These are phyloP conservation scores for Molossus molossus DNA, from an alignment of 2,797 vertebrate genomes.

Conservation along the genomic window DNA sequence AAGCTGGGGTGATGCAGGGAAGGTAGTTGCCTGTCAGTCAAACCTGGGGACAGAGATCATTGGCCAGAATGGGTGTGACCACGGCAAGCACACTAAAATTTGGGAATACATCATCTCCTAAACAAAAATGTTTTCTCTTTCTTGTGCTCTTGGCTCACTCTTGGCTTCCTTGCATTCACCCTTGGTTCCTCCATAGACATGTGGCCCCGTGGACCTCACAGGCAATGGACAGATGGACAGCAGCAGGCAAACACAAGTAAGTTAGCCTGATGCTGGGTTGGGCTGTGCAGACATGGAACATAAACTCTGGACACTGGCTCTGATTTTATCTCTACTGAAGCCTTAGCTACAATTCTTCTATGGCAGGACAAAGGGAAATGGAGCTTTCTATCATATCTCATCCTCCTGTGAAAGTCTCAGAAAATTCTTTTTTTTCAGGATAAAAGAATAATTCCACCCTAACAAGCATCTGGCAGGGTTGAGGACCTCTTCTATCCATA, in stretches of 20 bases:
- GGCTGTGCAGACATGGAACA: neutral
- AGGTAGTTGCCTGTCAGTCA: neutral
- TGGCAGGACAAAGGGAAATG: neutral
- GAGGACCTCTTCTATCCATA: neutral
- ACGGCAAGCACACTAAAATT: neutral
- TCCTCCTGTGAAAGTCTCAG: neutral
- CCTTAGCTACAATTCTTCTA: neutral
- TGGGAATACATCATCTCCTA: neutral
- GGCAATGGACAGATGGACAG: neutral
- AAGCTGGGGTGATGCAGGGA: neutral
- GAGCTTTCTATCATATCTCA: neutral
- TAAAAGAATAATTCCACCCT: neutral
- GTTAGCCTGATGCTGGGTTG: neutral
- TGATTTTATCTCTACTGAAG: neutral
- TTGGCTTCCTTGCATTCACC: neutral
- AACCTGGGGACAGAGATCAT: neutral
- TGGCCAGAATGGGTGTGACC: neutral
- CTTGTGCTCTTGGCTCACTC: neutral
- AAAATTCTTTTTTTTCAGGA: neutral
- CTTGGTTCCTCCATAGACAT: neutral
- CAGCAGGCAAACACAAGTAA: neutral
- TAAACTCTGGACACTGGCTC: neutral
- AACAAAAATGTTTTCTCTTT: neutral
- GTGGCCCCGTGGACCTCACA: neutral
- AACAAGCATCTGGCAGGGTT: neutral